phyloP scores from a whole-genome alignment of 2,888 invertebrate genomes.

The Ormyrus thymus region DNA sequence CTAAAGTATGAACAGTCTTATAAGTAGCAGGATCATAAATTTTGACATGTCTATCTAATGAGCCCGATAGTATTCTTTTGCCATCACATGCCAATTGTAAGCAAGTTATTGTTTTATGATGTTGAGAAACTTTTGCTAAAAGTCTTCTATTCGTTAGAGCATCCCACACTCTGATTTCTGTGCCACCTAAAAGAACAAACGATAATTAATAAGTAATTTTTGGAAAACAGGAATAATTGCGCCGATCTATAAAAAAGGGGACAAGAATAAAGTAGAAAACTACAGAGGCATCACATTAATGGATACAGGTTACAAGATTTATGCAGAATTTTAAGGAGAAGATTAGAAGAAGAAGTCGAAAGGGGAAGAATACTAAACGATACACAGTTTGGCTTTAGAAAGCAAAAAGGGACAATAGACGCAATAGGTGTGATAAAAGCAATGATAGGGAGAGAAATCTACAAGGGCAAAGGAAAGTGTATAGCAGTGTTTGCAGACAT shows the following conservation, averaged over 20 bases:
- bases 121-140: slow-evolving; percentile 89
- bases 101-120: slow-evolving; percentile 96
- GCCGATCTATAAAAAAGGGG: no score
- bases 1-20: slow-evolving; percentile 90
- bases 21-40: slow-evolving; percentile 92
- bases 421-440: slow-evolving; percentile 49
- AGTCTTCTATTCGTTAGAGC: slow-evolving; percentile 90
- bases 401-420: slow-evolving; percentile 52
- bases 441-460: slow-evolving; percentile 34
- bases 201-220: slow-evolving; percentile 1
- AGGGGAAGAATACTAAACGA: no score
- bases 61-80: slow-evolving; percentile 89
- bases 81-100: slow-evolving; percentile 88
- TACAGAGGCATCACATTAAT: no score
- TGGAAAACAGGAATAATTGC: slow-evolving; percentile 51
- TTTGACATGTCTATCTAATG: slow-evolving; percentile 95
- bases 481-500: slow-evolving; percentile 54
- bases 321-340: slow-evolving; percentile 40
- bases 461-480: slow-evolving; percentile 34
- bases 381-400: slow-evolving; percentile 57
- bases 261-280: slow-evolving; percentile 37
- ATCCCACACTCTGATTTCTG: slow-evolving; percentile 95
- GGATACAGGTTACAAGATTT: slow-evolving; percentile 54
- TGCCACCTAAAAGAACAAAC: slow-evolving; percentile 79
- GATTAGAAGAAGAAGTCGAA: slow-evolving; percentile 36